Conservation (phyloP, 2,888 invertebrate species). For the Parnassius glacialis region DNA sequence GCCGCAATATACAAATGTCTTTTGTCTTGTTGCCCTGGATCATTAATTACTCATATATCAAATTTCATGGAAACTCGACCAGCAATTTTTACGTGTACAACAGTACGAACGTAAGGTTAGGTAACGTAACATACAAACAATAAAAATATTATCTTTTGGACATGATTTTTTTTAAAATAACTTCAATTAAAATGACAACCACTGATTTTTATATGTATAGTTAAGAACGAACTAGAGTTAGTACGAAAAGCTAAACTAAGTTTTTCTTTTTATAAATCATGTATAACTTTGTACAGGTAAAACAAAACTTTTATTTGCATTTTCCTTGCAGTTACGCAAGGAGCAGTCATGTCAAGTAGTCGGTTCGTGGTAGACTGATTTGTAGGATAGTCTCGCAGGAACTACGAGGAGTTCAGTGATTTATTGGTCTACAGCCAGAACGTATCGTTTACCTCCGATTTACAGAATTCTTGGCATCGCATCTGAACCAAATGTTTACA, state of each 20-base stretch:
- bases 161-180: neutral
- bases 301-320: constrained; percentile 9
- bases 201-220: neutral
- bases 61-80: no score
- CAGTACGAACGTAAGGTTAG: no score
- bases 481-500: constrained; percentile 1
- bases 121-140: no score
- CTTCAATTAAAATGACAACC: no score
- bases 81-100: no score
- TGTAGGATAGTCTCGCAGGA: constrained; percentile 24
- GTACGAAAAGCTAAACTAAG: neutral
- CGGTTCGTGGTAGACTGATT: constrained; percentile 25
- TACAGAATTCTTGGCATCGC: constrained; percentile 21
- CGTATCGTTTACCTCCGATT: constrained; percentile 22
- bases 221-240: neutral
- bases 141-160: neutral
- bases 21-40: neutral
- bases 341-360: constrained; percentile 22
- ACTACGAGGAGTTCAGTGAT: constrained; percentile 21
- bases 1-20: neutral
- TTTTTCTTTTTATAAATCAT: neutral
- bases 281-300: neutral
- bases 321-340: constrained; percentile 10
- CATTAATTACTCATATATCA: neutral
- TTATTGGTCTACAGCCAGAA: constrained; percentile 27